phyloP scores from a whole-genome alignment of 2,797 vertebrate species.

The Hozukius guyotensis region DNA sequence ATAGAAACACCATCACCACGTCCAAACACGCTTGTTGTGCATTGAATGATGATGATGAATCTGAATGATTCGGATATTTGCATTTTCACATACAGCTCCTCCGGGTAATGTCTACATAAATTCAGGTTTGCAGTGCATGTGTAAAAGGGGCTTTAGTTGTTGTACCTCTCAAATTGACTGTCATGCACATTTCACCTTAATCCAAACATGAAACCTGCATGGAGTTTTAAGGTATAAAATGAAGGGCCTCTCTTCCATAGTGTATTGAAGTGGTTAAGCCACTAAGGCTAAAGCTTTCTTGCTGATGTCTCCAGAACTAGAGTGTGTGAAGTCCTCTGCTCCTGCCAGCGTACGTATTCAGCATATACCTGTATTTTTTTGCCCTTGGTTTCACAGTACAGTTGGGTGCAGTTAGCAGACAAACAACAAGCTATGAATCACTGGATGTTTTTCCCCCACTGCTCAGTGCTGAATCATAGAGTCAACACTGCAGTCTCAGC shows the following conservation, averaged over 20 bases:
- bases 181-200: neutral
- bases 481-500: constrained; percentile 40
- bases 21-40: neutral
- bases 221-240: neutral
- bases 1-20: neutral
- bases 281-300: too few relatives aligned
- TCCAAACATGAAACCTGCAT: neutral
- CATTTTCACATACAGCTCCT: too few relatives aligned
- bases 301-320: neutral
- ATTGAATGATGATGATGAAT: too few relatives aligned
- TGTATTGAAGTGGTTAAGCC: neutral
- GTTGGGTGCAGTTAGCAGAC: constrained; percentile 15
- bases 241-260: neutral
- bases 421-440: constrained; percentile 46
- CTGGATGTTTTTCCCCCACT: constrained; percentile 31
- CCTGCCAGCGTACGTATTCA: neutral
- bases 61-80: neutral
- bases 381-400: neutral
- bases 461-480: constrained; percentile 41
- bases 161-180: neutral
- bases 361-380: neutral
- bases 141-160: neutral
- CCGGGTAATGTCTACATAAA: neutral
- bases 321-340: neutral
- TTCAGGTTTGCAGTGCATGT: neutral